Evolutionary conservation across 2,113 vertebrate species (phyloP).

Genomic region (Bambusicola thoracicus): DNA sequence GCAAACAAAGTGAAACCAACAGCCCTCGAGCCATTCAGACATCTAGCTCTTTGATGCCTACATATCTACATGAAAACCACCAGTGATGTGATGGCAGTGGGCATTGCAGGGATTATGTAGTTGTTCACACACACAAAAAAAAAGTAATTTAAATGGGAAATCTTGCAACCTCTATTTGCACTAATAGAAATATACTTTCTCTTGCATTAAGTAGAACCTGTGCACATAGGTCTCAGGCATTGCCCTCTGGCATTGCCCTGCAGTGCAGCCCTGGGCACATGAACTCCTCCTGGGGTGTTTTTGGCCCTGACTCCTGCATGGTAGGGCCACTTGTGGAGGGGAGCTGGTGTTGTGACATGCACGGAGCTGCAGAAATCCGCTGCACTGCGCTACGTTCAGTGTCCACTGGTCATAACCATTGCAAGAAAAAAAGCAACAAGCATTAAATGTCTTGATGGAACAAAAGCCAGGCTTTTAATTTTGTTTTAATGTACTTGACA

Average conservation of each 20-base stretch:
- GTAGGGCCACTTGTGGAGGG: not conserved
- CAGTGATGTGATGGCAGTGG: not conserved
- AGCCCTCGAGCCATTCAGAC: not conserved
- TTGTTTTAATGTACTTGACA: slow-evolving; percentile 29
- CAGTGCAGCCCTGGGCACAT: not conserved
- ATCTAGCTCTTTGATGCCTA: not conserved
- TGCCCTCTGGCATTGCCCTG: not conserved
- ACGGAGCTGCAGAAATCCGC: not conserved
- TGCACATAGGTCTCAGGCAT: accelerated
- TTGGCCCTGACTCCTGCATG: not conserved
- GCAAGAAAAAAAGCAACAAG: not conserved
- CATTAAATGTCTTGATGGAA: slow-evolving; percentile 24
- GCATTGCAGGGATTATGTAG: not conserved
- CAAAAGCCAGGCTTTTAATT: slow-evolving; percentile 55
- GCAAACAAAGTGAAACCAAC: not conserved
- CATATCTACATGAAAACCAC: not conserved
- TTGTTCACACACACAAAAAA: not conserved
- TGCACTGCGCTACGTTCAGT: not conserved
- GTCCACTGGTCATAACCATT: slow-evolving; percentile 7
- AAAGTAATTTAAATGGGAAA: not conserved
- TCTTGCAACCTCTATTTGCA: not conserved
- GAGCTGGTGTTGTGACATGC: not conserved
- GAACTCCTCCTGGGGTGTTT: not conserved
- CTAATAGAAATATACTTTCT: not conserved
- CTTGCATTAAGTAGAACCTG: not conserved